These are phyloP conservation scores for Tipula helvola DNA, from an alignment of 2,888 invertebrate genomes.

Conservation along the genomic window DNA sequence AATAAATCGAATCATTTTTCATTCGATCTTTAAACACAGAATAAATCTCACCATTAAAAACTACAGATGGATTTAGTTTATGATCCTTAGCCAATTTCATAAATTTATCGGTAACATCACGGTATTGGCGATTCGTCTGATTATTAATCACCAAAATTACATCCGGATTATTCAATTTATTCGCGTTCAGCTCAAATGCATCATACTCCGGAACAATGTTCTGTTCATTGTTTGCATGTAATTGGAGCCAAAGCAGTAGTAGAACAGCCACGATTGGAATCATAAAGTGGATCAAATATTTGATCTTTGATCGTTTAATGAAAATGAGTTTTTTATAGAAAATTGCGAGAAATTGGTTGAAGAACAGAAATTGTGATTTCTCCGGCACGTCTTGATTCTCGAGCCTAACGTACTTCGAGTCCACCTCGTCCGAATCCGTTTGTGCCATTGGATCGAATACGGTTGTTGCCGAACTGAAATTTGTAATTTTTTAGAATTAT, in stretches of 20 bases:
- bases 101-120: neutral
- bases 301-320: conserved; percentile 25
- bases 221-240: neutral
- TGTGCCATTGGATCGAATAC: neutral
- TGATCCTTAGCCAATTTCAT: neutral
- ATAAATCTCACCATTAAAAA: neutral
- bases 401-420: conserved; percentile 4
- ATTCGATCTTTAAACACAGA: neutral
- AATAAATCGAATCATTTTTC: conserved; percentile 25
- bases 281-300: conserved; percentile 9
- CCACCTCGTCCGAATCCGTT: conserved; percentile 11
- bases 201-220: neutral
- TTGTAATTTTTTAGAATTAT: too few species aligned
- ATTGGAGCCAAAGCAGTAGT: neutral
- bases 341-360: conserved; percentile 25
- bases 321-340: conserved; percentile 32
- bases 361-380: neutral
- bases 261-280: neutral
- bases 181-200: neutral
- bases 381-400: neutral
- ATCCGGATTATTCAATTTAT: neutral
- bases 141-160: neutral
- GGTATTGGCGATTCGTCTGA: neutral
- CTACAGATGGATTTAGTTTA: neutral
- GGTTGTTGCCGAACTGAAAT: neutral